Base-by-base conservation (phyloP, 2,797 vertebrate genomes). In the Enteromius mattozi region DNA sequence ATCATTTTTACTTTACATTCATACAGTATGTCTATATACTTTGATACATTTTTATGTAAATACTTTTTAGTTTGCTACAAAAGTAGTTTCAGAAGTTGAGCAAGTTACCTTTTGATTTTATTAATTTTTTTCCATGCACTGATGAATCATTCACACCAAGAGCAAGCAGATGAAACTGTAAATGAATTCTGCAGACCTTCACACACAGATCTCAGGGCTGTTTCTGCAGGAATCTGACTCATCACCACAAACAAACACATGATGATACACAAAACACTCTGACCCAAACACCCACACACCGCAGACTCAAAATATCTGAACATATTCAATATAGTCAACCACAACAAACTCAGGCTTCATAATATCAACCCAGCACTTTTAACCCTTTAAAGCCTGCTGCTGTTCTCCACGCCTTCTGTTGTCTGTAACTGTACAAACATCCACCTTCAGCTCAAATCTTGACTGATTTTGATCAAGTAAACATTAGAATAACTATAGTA, bases 141-240 rank as follows among this genome's bases (percentile, higher is more conserved):
- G 35, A 37, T 68, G 65, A 42, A n/a, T 69, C 9, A 17, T 33
- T 65, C 6, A 19, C 61, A 17, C 33, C 27, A 65, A 17, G 27
- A 17, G 14, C 16, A 19, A 8, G 63, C 3, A 70, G 37, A 69
- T 13, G 68, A 42, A 30, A 9, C 27, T 74, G 1, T 33, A 49
- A 30, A 19, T 49, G 0, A 74, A 51, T 33, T 21, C 8, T 33
- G 47, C 24, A 75, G 72, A 75, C 10, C 47, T 19, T n/a, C 17
- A 19, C 6, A 30, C 12, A 54, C 30, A 74, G 27, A 33, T 6
- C 13, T 74, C 16, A 30, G 47, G 27, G 45, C 4, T 10, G 47
- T 51, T 51, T 75, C 71, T 35, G 27, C 71, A 33, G 30, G 45
- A 51, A 74, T n/a, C 10, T 35, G 33, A 74, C 45, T 74, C 71